Base-by-base conservation (phyloP, 2,797 vertebrate species). In the Rhinella marina region DNA sequence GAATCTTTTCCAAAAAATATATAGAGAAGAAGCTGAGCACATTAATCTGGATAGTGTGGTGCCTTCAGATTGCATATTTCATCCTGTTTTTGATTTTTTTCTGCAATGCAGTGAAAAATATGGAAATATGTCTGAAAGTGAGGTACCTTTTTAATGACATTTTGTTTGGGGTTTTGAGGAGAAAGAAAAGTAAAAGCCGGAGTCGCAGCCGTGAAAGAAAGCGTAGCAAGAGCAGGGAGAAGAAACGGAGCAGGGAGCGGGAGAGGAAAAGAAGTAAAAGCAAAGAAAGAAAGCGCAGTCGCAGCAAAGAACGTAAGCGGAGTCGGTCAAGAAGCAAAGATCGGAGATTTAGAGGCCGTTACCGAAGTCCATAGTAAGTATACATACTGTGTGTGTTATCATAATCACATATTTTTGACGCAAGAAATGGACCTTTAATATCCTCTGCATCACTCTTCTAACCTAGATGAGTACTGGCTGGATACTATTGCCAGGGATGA, bases 141-240 rank as follows among this genome's bases (percentile, higher is more conserved):
- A 54, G 1, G 10, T 54, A 41, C 41, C 5, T 41, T 41, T 41
- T 41, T 41, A 41, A 41, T 41, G 7, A 41, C 1, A 7, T 77
- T 68, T 80, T 32, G 14, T 52, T 81, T 61, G 0, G 41, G 41
- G 41, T 89, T 90, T 76, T 90, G 88, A 95, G 95, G 93, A 97
- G 95, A 94, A 98, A 97, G 94, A 98, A 96, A 92, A 99, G 98
- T 90, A 96, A 97, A 92, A 99, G 98, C 92, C 95, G 97, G 90
- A 99, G 98, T 92, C 97, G 97, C 41, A 98, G 96, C 91, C 96
- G 96, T 92, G 96, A 98, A 91, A 95, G 96, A 84, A 97, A 97
- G 89, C 97, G 96, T 90, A 97, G 93, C 91, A 95, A 92, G 92
- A 98, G 96, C 92, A 96, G 95, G 88, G 97, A 97, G 84, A 95